These are phyloP conservation scores for Melinaea menophilus DNA, from an alignment of 2,888 invertebrate species.

Conservation along the genomic window DNA sequence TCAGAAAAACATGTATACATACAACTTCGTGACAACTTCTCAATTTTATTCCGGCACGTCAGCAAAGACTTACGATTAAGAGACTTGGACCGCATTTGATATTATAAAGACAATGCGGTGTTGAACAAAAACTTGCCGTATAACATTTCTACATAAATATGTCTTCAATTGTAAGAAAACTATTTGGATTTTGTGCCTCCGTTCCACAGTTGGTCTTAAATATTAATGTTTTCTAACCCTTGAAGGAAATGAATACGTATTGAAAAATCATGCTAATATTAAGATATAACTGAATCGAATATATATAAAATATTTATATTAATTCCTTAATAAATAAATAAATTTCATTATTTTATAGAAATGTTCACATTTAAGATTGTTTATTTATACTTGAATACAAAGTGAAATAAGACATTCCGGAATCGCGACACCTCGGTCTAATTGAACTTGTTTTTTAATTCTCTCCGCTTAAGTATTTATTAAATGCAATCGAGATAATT, in stretches of 20 bases:
- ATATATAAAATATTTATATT: no score
- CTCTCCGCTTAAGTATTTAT: conserved; percentile 33
- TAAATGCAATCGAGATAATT: conserved; percentile 33
- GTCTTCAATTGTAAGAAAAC: conserved; percentile 43
- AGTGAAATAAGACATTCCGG: conserved; percentile 11
- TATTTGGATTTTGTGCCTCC: conserved; percentile 24
- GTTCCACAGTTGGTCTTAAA: conserved; percentile 22
- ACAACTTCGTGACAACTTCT: not conserved
- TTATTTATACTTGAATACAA: not conserved
- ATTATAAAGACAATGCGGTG: conserved; percentile 43
- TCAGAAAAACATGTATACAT: not conserved
- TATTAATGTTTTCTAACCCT: conserved; percentile 22
- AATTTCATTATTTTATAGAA: no score
- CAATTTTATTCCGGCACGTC: conserved; percentile 16
- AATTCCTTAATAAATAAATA: no score
- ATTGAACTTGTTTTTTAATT: conserved; percentile 17
- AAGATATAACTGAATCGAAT: no score
- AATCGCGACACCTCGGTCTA: conserved; percentile 19
- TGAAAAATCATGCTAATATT: no score
- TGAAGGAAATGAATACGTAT: not conserved
- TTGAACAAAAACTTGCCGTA: conserved; percentile 53
- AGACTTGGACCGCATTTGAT: conserved; percentile 7
- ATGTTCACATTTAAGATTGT: not conserved
- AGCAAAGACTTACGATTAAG: conserved; percentile 13
- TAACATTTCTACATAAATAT: conserved; percentile 65